Evolutionary conservation across 2,113 vertebrate species (phyloP).

Genomic region (Carlito syrichta): DNA sequence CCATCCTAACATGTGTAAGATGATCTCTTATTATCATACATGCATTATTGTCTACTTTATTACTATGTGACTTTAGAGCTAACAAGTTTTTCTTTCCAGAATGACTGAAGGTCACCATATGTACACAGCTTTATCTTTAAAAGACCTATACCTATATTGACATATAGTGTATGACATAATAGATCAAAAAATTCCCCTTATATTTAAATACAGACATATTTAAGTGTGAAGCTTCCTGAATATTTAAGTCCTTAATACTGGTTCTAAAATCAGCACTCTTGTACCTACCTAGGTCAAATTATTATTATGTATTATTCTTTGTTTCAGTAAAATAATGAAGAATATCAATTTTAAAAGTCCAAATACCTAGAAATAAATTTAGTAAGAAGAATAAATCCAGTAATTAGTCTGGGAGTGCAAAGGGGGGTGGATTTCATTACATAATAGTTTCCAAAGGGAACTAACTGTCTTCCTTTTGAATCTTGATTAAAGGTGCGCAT

Average conservation of each 20-base stretch:
- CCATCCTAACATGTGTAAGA: not conserved
- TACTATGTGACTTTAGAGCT: not conserved
- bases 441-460: conserved; percentile 71
- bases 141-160: not conserved
- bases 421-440: conserved; percentile 67
- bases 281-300: not conserved
- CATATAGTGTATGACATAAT: not conserved
- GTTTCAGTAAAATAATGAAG: not conserved
- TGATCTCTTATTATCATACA: not conserved
- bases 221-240: not conserved
- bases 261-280: not conserved
- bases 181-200: not conserved
- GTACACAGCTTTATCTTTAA: not conserved
- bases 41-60: not conserved
- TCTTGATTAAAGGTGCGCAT: conserved; percentile 73
- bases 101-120: not conserved
- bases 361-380: conserved; percentile 53
- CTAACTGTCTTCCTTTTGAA: conserved; percentile 53
- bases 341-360: not conserved
- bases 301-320: not conserved
- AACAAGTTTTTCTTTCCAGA: not conserved
- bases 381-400: conserved; percentile 62
- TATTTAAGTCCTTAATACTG: not conserved
- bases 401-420: conserved; percentile 65
- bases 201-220: not conserved